Conservation (phyloP, 2,113 vertebrate species). For the Paraplagusia blochii region DNA sequence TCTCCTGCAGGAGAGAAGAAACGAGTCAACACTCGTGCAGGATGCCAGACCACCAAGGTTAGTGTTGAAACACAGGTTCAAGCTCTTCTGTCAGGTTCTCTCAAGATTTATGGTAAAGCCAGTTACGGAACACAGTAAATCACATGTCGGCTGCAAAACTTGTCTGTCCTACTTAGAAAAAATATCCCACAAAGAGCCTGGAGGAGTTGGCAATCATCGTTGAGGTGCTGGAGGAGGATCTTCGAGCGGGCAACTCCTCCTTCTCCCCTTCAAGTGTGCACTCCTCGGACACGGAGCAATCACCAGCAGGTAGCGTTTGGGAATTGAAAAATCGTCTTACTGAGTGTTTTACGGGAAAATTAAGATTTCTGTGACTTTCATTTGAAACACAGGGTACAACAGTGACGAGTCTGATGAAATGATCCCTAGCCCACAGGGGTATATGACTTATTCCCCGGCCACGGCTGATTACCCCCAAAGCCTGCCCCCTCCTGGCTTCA, state of each 20-base stretch:
- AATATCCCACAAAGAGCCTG: constrained; percentile 64
- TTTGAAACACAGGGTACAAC: constrained; percentile 21
- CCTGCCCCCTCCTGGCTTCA: constrained; percentile 28
- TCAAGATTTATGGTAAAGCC: neutral
- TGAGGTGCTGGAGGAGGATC: constrained; percentile 85
- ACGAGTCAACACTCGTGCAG: constrained; percentile 69
- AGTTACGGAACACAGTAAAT: neutral
- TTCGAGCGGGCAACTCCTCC: constrained; percentile 57
- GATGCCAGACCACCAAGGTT: constrained; percentile 67
- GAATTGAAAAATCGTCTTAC: neutral
- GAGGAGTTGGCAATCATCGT: constrained; percentile 85
- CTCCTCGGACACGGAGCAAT: constrained; percentile 9
- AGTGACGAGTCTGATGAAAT: constrained; percentile 55
- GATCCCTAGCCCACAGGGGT: constrained; percentile 47
- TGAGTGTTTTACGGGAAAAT: neutral
- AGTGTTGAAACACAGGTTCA: constrained; percentile 25
- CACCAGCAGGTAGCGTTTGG: constrained; percentile 26
- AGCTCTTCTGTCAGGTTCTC: neutral
- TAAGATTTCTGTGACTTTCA: neutral
- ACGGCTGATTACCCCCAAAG: constrained; percentile 23
- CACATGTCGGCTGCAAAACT: neutral
- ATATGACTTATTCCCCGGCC: constrained; percentile 23
- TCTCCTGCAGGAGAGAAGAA: constrained; percentile 69
- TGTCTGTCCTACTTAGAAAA: constrained; percentile 62
- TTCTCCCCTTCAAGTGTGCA: neutral